phyloP scores from a whole-genome alignment of 2,888 invertebrate species.

The Ectemnius lituratus region DNA sequence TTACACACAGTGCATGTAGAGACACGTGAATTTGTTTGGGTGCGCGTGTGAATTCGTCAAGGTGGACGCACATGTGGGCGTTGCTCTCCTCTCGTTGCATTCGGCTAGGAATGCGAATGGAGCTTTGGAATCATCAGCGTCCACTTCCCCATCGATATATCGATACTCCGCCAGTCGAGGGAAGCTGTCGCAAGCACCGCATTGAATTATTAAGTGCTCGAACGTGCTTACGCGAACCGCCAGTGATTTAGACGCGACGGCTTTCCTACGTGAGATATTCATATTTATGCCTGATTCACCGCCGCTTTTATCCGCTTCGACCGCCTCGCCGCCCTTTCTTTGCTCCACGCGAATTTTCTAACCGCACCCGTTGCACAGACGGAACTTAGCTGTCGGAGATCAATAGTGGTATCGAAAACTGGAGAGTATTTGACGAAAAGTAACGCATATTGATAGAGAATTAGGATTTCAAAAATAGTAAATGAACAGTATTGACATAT shows the following conservation, averaged over 20 bases:
- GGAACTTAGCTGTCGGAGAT: background rate
- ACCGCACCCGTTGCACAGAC: background rate
- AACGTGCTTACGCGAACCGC: slow-evolving; percentile 25
- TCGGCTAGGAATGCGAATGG: background rate
- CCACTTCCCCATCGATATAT: slow-evolving; percentile 8
- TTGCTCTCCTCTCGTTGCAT: background rate
- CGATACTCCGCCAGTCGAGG: slow-evolving; percentile 30
- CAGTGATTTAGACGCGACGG: slow-evolving; percentile 22
- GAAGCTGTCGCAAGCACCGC: slow-evolving; percentile 15
- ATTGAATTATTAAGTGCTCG: slow-evolving; percentile 32
- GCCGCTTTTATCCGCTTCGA: slow-evolving; percentile 1
- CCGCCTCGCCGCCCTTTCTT: background rate
- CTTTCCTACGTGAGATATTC: slow-evolving; percentile 13
- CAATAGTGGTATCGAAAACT: too few relatives aligned
- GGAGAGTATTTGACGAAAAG: too few relatives aligned
- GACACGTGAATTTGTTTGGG: background rate
- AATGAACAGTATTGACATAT: too few relatives aligned
- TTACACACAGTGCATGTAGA: too few relatives aligned
- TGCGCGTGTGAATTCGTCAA: too few relatives aligned
- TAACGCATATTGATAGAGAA: too few relatives aligned
- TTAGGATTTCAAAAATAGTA: too few relatives aligned
- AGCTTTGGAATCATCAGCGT: background rate
- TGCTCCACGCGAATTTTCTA: background rate
- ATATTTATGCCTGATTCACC: slow-evolving; percentile 16
- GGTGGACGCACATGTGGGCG: too few relatives aligned